These are phyloP conservation scores for Sigmodon hispidus DNA, from an alignment of 2,113 vertebrate genomes.

Conservation along the genomic window DNA sequence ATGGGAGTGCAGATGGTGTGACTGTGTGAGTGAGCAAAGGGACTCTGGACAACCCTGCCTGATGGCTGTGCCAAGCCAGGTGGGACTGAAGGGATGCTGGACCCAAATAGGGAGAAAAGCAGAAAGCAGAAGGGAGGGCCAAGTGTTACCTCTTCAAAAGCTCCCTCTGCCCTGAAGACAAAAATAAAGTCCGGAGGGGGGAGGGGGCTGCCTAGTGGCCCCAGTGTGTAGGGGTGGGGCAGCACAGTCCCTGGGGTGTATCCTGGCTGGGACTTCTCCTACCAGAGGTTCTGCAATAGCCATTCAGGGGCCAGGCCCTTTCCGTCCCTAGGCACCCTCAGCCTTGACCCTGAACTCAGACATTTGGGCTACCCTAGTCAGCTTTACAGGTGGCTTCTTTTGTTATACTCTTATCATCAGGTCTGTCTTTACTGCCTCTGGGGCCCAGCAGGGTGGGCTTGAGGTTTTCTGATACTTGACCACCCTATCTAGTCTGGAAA, in stretches of 20 bases:
- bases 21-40: not conserved
- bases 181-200: not conserved
- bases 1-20: not conserved
- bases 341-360: slow-evolving; percentile 72
- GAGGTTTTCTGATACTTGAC: not conserved
- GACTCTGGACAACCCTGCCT: not conserved
- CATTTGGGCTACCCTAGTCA: not conserved
- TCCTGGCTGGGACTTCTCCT: accelerated
- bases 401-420: not conserved
- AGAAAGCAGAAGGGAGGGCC: not conserved
- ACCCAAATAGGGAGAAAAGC: not conserved
- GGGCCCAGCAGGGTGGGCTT: not conserved
- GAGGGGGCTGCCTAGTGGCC: not conserved
- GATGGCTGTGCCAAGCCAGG: not conserved
- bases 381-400: slow-evolving; percentile 25
- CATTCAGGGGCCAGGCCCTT: not conserved
- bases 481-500: not conserved
- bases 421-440: not conserved
- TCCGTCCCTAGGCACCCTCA: not conserved
- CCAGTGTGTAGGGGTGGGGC: not conserved
- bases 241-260: not conserved
- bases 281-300: accelerated
- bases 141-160: slow-evolving; percentile 8
- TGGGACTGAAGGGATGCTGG: not conserved
- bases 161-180: not conserved